Conservation (phyloP, 2,888 invertebrate genomes). For the Amphipyra berbera region DNA sequence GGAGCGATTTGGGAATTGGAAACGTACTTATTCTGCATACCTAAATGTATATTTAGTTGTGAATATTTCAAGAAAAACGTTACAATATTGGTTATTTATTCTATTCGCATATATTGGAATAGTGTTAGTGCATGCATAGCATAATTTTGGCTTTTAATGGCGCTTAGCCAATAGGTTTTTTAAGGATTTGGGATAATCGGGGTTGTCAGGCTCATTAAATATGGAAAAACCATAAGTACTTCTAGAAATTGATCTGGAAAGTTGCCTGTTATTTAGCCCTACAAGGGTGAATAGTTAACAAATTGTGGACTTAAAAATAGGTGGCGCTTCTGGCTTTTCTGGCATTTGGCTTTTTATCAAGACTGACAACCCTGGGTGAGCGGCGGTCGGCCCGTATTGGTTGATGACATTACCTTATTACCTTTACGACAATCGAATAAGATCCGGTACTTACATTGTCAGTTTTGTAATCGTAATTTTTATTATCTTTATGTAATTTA, state of each 20-base stretch:
- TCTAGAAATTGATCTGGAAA: constrained; percentile 7
- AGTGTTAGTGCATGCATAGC: constrained; percentile 55
- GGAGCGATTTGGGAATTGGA: constrained; percentile 60
- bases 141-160: constrained; percentile 51
- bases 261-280: constrained; percentile 12
- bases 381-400: constrained; percentile 24
- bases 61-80: constrained; percentile 43
- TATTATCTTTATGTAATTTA: constrained; percentile 67
- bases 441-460: constrained; percentile 67
- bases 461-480: constrained; percentile 73
- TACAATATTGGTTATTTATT: constrained; percentile 56
- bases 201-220: constrained; percentile 47
- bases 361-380: constrained; percentile 51
- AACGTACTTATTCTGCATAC: constrained; percentile 64
- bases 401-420: constrained; percentile 20
- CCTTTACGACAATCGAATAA: constrained; percentile 39
- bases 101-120: constrained; percentile 61
- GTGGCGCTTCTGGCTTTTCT: constrained; percentile 13
- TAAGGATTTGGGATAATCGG: constrained; percentile 38
- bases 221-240: constrained; percentile 17
- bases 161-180: constrained; percentile 48
- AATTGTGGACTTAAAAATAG: background rate
- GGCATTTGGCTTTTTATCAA: constrained; percentile 24
- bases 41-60: constrained; percentile 46
- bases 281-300: constrained; percentile 15